A percentile compares a stretch with the other conserved stretches of the same genome.
These are phyloP conservation scores for Heterodera schachtii DNA, from an alignment of 1,140 invertebrate species.

Conservation along the genomic window DNA sequence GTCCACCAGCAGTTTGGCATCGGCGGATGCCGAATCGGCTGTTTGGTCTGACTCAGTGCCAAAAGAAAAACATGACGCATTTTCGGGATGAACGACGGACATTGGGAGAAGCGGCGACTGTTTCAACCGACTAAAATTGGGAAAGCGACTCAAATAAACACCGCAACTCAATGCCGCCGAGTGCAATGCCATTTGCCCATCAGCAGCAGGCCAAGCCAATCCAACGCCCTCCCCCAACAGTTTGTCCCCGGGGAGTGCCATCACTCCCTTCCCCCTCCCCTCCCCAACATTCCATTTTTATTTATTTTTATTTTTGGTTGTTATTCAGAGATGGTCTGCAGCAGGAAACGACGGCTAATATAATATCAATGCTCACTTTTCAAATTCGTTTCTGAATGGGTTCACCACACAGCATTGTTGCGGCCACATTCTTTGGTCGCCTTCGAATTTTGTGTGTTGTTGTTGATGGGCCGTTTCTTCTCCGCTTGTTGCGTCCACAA, in stretches of 20 bases:
- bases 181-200: neutral
- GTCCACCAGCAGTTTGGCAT: conserved; percentile 24
- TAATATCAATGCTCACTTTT: neutral
- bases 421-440: too few relatives aligned
- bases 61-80: neutral
- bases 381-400: neutral
- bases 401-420: neutral
- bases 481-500: too few relatives aligned
- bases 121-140: neutral
- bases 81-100: neutral
- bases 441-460: neutral
- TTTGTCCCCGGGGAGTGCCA: neutral
- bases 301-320: conserved; percentile 9
- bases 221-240: neutral
- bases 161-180: neutral
- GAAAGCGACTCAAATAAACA: neutral
- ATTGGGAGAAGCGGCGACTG: neutral
- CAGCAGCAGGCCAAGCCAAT: neutral
- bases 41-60: neutral
- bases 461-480: neutral
- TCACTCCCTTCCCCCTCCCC: neutral
- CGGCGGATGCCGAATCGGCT: neutral
- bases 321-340: too few relatives aligned
- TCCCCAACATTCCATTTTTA: neutral
- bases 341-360: too few relatives aligned